Base-by-base conservation (phyloP, 2,797 vertebrate species). In the Muscicapa comitata region DNA sequence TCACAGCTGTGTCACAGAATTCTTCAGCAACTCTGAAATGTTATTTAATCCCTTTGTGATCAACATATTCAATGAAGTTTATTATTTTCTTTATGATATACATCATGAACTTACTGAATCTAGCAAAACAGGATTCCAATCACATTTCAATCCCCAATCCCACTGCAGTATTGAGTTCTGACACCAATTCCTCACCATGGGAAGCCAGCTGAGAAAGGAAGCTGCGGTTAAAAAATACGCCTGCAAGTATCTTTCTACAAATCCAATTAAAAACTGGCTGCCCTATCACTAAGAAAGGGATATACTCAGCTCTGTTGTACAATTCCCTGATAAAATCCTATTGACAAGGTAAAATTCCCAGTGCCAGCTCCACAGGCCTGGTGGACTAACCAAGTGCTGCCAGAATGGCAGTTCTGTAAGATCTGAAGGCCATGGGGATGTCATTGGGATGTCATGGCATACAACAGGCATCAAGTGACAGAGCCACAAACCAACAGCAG, bases 381-480 rank as follows among this genome's bases (percentile, higher is more conserved):
- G 15, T 28, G 20, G 47, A 74, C 10, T 50, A 40, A 43, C 24
- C 3, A 29, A 21, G 66, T 4, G 62, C 35, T 72, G 38, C 62
- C 17, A 11, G 50, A 88, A 86, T 4, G 20, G 77, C 47, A 75
- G 72, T 3, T 77, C 40, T 57, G 11, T 17, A 42, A 23, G 55
- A 62, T 20, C 35, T 4, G 3, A 67, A 66, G 42, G 54, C n/a
- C 20, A 25, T 2, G 3, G 42, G 42, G 17, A 42, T 7, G 0
- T n/a, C 54, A 47, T 4, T 3, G 42, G 42, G 17, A 42, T 7
- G 0, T n/a, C 54, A 47, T 4, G 3, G 2, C 0, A 79, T 17
- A 58, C 25, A 62, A 4, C 35, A 66, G 25, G 29, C 74, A 65
- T 18, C 11, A 43, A 74, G 35, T 1, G 3, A 67, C 59, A 86